Evolutionary conservation across 2,888 invertebrate species (phyloP), one percentile per base, ranked within the genome.

Genomic region (Ornithoptera alexandrae): DNA sequence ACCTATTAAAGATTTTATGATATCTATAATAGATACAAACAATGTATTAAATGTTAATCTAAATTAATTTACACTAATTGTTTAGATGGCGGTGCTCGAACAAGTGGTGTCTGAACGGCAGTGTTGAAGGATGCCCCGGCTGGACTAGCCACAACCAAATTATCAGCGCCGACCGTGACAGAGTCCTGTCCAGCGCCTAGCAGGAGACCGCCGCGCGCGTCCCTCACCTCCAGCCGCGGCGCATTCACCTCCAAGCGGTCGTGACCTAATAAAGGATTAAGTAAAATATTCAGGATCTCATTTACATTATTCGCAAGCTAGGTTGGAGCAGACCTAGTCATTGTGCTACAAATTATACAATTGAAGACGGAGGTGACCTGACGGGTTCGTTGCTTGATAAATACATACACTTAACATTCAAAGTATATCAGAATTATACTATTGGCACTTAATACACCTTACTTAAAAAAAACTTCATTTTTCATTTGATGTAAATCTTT

Each of bases 41-140:
- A 68, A 87, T 50, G 17, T 18, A 18, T 50, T 18, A 2, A 53
- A 53, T n/a, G 53, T n/a, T 2, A 50, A 50, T 50, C 10, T 4
- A 50, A 18, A 53, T 10, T n/a, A 18, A 53, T 93, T 94, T 91
- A 98, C 97, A 96, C 95, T 75, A 98, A 93, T 82, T 96, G 96
- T 79, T 96, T 95, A 50, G 97, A 96, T 30, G 97, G 95, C 76
- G 97, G 97, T 8, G 97, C 97, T 79, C 96, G 94, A 69, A 98
- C 96, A 73, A 97, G 91, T 1, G 97, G 96, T 68, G 98, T 97
- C 88, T 98, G 98, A 65, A 97, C 94, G 68, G 97, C 97, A 62
- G 97, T 97, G 77, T 96, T 95, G 84, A 98, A 95, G 74, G 95
- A 95, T 71, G 96, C 96, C 53, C 98, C 98, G 30, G 97, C 97